phyloP scores from a whole-genome alignment of 2,888 invertebrate species.

The Campopleginae sp. region DNA sequence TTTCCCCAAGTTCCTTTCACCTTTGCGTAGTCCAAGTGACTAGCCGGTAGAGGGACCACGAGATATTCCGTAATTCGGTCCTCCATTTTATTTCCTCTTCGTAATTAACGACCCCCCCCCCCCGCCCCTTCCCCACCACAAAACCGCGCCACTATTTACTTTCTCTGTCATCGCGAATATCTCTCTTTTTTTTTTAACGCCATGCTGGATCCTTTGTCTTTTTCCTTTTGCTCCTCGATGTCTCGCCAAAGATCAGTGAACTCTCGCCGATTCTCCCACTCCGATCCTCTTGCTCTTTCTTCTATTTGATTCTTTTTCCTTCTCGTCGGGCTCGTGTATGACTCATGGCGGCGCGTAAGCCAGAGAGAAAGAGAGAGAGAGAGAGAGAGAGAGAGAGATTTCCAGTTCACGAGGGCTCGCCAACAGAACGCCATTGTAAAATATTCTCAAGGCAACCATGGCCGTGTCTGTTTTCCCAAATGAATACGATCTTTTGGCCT shows the following conservation, averaged over 20 bases:
- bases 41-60: background rate
- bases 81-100: background rate
- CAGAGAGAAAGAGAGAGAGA: background rate
- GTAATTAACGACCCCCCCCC: background rate
- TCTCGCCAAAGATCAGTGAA: conserved; percentile 51
- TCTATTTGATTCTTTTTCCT: conserved; percentile 29
- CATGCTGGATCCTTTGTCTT: conserved; percentile 14
- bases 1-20: background rate
- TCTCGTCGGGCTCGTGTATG: conserved; percentile 38
- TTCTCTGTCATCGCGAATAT: conserved; percentile 7
- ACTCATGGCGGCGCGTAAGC: conserved; percentile 40
- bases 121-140: background rate
- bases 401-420: conserved; percentile 40
- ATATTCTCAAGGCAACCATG: background rate
- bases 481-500: background rate
- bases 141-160: background rate
- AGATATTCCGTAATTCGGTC: conserved; percentile 18
- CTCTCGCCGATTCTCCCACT: conserved; percentile 41
- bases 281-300: conserved; percentile 7
- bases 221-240: conserved; percentile 25
- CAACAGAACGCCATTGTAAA: conserved; percentile 43
- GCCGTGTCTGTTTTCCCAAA: conserved; percentile 15
- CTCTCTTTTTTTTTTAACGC: background rate
- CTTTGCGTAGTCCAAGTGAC: background rate
- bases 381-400: conserved; percentile 32